Percentiles rank a stretch among this genome's conserved stretches.
phyloP scores from a whole-genome alignment of 2,888 invertebrate genomes.

The Troglohyphantes excavatus region DNA sequence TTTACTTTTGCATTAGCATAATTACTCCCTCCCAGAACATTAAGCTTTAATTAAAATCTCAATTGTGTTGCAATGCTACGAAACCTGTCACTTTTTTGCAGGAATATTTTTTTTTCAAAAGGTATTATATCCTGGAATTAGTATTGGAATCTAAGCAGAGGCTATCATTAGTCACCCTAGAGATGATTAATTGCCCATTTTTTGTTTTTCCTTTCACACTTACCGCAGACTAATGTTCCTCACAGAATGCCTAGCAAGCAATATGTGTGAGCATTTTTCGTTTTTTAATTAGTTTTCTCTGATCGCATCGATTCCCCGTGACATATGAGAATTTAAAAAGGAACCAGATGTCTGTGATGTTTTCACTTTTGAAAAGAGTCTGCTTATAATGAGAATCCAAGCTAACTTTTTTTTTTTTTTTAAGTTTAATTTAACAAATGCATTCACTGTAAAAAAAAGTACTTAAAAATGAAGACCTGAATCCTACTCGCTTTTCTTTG shows the following conservation, averaged over 20 bases:
- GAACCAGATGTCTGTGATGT: too few species aligned
- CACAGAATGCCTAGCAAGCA: not conserved
- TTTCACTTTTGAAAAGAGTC: too few species aligned
- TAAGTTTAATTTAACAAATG: too few species aligned
- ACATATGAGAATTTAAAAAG: too few species aligned
- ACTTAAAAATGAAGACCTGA: too few species aligned
- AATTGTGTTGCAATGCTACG: not conserved
- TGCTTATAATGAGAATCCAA: too few species aligned
- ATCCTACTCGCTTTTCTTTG: too few species aligned
- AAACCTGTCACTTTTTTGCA: not conserved
- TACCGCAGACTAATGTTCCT: constrained; percentile 11
- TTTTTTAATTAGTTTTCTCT: constrained; percentile 32
- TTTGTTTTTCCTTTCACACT: constrained; percentile 18
- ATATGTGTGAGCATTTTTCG: constrained; percentile 1
- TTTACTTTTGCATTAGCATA: not conserved
- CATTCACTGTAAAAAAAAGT: too few species aligned
- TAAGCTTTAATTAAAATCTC: constrained; percentile 35
- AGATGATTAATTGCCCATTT: constrained; percentile 40
- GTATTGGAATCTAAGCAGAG: constrained; percentile 21
- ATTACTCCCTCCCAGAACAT: not conserved
- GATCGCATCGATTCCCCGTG: too few species aligned
- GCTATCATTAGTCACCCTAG: constrained; percentile 26
- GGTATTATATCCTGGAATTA: not conserved
- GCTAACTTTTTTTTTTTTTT: too few species aligned
- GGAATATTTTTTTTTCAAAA: not conserved